Conservation (phyloP, 2,888 invertebrate species). For the Pecten maximus region DNA sequence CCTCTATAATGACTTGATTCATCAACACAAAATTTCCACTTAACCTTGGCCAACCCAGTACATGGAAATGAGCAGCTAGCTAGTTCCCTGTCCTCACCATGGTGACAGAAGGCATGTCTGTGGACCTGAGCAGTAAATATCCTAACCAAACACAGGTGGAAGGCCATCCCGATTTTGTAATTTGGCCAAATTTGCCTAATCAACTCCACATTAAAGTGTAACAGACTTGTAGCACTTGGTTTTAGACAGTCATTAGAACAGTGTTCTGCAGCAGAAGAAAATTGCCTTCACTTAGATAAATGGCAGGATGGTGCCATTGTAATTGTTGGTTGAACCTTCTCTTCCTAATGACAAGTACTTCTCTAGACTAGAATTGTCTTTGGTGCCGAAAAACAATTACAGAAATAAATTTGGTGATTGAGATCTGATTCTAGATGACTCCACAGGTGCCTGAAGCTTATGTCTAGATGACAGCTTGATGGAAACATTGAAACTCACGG, state of each 20-base stretch:
- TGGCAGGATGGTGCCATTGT: not conserved
- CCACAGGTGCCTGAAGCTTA: not conserved
- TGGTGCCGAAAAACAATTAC: not conserved
- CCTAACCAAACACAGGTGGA: not conserved
- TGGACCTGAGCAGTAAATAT: not conserved
- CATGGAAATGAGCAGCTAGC: not conserved
- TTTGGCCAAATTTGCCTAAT: slow-evolving; percentile 14
- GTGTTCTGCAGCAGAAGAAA: not conserved
- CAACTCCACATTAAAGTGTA: no score
- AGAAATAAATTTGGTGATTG: not conserved
- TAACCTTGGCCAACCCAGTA: not conserved
- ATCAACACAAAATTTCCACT: not conserved
- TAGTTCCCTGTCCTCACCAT: not conserved
- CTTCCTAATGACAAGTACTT: not conserved
- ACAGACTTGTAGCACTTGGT: not conserved
- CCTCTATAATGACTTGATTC: not conserved
- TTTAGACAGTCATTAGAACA: not conserved
- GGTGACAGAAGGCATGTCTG: not conserved
- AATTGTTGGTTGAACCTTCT: not conserved
- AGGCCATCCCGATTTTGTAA: not conserved
- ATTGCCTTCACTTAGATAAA: not conserved
- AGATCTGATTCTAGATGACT: not conserved
- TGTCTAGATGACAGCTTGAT: not conserved
- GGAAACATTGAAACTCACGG: not conserved
- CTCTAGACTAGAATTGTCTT: not conserved